These are phyloP conservation scores for Hylaeus volcanicus DNA, from an alignment of 1,140 invertebrate genomes.

Conservation along the genomic window DNA sequence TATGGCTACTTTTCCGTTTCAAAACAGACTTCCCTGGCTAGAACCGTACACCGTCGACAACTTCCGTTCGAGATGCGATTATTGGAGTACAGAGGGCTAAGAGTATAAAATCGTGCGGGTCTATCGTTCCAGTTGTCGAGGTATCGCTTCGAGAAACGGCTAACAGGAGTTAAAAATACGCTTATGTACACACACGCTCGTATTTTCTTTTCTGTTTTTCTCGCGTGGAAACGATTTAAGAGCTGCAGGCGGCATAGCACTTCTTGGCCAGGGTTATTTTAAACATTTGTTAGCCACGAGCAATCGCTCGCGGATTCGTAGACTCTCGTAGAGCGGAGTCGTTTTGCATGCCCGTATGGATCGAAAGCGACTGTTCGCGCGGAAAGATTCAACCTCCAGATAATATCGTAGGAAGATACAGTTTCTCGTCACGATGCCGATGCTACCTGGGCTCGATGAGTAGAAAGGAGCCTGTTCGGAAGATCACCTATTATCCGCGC, in stretches of 20 bases:
- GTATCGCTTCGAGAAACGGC: neutral
- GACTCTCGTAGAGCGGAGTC: slow-evolving; percentile 1
- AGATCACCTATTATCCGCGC: slow-evolving; percentile 54
- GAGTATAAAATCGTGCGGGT: too few species aligned
- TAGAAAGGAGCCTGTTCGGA: slow-evolving; percentile 52
- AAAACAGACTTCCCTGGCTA: too few species aligned
- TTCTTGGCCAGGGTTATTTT: slow-evolving; percentile 45
- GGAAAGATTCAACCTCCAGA: slow-evolving; percentile 58
- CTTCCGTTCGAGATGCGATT: too few species aligned
- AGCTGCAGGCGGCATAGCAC: neutral
- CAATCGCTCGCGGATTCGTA: slow-evolving; percentile 36
- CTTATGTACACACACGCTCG: neutral
- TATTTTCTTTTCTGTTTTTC: neutral
- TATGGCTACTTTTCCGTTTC: too few species aligned
- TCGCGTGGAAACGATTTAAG: slow-evolving; percentile 9
- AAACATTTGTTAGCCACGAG: slow-evolving; percentile 36
- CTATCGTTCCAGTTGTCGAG: neutral
- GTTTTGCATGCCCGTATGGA: slow-evolving; percentile 58
- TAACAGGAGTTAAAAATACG: neutral
- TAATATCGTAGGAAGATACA: slow-evolving; percentile 62
- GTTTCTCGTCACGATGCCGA: slow-evolving; percentile 62
- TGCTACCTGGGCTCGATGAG: slow-evolving; percentile 14
- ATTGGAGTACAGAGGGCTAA: too few species aligned
- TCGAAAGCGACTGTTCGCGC: slow-evolving; percentile 61
- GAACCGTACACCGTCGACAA: too few species aligned